Percentiles rank a stretch among this genome's conserved stretches.
Conservation (phyloP, 2,797 vertebrate species). For the Columba guinea region DNA sequence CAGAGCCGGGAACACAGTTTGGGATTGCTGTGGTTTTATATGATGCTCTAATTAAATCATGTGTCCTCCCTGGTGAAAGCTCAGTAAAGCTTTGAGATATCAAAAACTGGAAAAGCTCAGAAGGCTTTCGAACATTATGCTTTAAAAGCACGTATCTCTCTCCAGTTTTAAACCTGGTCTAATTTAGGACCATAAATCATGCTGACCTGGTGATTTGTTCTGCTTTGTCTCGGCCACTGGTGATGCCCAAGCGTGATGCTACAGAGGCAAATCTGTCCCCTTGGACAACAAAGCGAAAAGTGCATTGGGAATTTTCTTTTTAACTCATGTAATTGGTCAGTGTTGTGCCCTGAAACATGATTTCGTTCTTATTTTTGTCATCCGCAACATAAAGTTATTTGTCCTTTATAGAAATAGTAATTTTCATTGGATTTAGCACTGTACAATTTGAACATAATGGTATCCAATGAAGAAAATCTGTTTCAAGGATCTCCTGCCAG, state of each 20-base stretch:
- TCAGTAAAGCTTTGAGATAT: not conserved
- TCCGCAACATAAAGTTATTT: not conserved
- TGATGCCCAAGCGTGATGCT: not conserved
- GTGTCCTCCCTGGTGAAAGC: not conserved
- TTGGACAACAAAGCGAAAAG: not conserved
- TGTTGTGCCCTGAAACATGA: not conserved
- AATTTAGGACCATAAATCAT: not conserved
- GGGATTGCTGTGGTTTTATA: not conserved
- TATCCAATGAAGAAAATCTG: not conserved
- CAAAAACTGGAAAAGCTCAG: not conserved
- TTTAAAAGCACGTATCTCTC: not conserved
- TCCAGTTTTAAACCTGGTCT: not conserved
- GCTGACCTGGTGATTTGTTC: not conserved
- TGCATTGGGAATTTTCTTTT: not conserved
- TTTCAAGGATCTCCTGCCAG: not conserved
- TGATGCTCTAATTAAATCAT: not conserved
- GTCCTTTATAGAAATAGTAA: constrained; percentile 6
- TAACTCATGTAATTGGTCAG: not conserved
- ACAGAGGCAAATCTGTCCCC: not conserved
- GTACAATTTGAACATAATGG: constrained; percentile 2
- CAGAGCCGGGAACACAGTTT: not conserved
- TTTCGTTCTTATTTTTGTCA: constrained; percentile 25
- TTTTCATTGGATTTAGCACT: constrained; percentile 31
- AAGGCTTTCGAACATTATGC: not conserved
- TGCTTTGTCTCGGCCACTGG: not conserved